Base-by-base conservation (phyloP, 2,888 invertebrate species). In the Epiblema foenella region DNA sequence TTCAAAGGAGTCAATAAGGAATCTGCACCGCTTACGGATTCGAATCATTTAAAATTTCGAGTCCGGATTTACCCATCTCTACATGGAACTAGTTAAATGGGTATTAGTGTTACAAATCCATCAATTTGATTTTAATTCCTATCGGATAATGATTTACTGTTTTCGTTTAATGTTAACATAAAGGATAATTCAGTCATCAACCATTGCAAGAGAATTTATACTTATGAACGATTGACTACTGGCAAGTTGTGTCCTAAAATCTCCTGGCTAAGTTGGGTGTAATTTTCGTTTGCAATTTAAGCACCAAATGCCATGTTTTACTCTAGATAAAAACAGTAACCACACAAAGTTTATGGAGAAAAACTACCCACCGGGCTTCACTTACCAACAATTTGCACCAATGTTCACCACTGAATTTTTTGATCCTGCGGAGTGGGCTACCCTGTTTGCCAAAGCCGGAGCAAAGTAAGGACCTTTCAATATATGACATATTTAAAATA, bases 341-440 rank as follows among this genome's bases (percentile, higher is more conserved):
- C 94, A 95, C 77, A 83, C 86, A 2, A 83, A 95, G 0, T 99
- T 96, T 84, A 98, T 99, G 97, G 87, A 94, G 39, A 91, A 95
- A 42, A 97, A 97, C 82, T 99, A 97, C 86, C 96, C 95, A 68
- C 97, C 98, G 2, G 95, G 94, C 63, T 98, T 98, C 81, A 96
- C 97, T 0, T 99, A 99, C 88, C 98, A 98, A 82, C 98, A 99
- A 71, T 99, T 99, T 90, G 99, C 96, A 0, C 94, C 94, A 24
- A 95, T 97, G 82, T 99, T 99, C 80, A 98, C 96, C 0, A 97
- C 98, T 0, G 98, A 98, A 86, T 96, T 98, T 81, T 99, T 96
- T 82, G 95, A 98, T 85, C 95, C 99, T 0, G 90, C 94, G 0
- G 91, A 96, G 78, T 99, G 99, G 98, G 97, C 97, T 0, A 90